Evolutionary conservation across 2,797 vertebrate genomes (phyloP), one percentile per base, ranked within the genome.

Genomic region (Brachyrhaphis roseni): DNA sequence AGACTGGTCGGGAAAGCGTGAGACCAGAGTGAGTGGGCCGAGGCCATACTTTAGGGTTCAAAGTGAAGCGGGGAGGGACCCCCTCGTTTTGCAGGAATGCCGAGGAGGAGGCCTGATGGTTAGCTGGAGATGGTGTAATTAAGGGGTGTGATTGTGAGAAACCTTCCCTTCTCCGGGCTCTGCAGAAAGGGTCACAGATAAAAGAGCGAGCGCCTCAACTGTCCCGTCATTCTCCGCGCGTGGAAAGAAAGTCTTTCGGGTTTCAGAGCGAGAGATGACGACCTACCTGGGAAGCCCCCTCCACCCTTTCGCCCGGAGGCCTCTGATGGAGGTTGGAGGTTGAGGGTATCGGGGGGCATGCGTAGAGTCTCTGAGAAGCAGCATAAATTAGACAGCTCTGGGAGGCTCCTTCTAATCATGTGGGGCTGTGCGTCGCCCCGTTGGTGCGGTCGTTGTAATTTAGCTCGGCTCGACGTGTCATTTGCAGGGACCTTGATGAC

Each of bases 321-420:
- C 76, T 51, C 72, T 78, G 20, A 26, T 53, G 49, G 49, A 53
- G 83, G 85, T 84, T 82, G 57, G 5, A 78, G 75, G 86, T 75
- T 82, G 13, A 87, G 78, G 84, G 78, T 77, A 87, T 92, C 86
- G 88, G 82, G 84, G 72, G 57, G 81, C 82, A 78, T 82, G 81
- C 88, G 90, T 74, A 73, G 86, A 81, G 87, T 86, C 88, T 94
- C 83, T 88, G 88, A 91, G 89, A 86, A 92, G 89, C 46, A 41
- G 90, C 92, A 90, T 95, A 95, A 95, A 95, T 95, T 93, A 95
- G 90, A 91, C 90, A 84, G 90, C 90, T 86, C 84, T 49, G 39
- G 87, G 88, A 93, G 93, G 86, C 91, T 92, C 94, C 94, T 96
- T 95, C 92, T 95, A 96, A 95, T 96, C 94, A 95, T 91, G 90